Percentiles rank a stretch among this genome's conserved stretches.
These are phyloP conservation scores for Lateolabrax maculatus DNA, from an alignment of 2,797 vertebrate species.

Conservation along the genomic window DNA sequence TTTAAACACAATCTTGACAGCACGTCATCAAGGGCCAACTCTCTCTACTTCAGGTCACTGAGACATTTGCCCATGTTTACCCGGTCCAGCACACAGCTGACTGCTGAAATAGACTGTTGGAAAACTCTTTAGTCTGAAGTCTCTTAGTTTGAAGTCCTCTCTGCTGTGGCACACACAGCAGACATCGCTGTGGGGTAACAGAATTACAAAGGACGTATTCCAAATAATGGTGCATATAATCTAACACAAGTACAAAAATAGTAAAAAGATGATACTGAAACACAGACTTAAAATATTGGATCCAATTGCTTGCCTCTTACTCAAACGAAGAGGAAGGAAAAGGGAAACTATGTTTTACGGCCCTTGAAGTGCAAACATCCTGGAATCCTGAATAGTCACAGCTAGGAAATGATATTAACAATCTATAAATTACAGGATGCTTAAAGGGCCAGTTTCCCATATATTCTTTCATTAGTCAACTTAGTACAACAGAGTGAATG, in stretches of 20 bases:
- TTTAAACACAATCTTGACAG: conserved; percentile 57
- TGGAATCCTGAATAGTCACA: conserved; percentile 51
- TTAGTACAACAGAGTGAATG: not conserved
- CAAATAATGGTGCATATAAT: not conserved
- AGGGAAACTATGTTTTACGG: conserved; percentile 52
- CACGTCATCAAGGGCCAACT: conserved; percentile 40
- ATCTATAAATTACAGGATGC: conserved; percentile 30
- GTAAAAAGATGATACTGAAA: conserved; percentile 1
- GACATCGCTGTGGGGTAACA: not conserved
- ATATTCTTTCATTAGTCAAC: not conserved
- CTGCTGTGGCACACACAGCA: conserved; percentile 11
- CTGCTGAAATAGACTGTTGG: conserved; percentile 25
- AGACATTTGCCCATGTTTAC: conserved; percentile 31
- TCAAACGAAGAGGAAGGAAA: conserved; percentile 42
- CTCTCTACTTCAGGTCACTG: conserved; percentile 50
- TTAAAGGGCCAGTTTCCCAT: conserved; percentile 23
- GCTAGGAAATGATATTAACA: conserved; percentile 40
- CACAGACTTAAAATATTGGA: not conserved
- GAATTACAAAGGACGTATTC: not conserved
- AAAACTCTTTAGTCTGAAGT: conserved; percentile 10
- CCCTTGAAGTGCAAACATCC: conserved; percentile 61
- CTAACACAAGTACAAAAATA: not conserved
- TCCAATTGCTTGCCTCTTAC: not conserved
- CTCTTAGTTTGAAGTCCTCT: not conserved
- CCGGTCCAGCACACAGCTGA: conserved; percentile 8